These are phyloP conservation scores for Chinchilla lanigera DNA, from an alignment of 2,113 vertebrate genomes.

Conservation along the genomic window DNA sequence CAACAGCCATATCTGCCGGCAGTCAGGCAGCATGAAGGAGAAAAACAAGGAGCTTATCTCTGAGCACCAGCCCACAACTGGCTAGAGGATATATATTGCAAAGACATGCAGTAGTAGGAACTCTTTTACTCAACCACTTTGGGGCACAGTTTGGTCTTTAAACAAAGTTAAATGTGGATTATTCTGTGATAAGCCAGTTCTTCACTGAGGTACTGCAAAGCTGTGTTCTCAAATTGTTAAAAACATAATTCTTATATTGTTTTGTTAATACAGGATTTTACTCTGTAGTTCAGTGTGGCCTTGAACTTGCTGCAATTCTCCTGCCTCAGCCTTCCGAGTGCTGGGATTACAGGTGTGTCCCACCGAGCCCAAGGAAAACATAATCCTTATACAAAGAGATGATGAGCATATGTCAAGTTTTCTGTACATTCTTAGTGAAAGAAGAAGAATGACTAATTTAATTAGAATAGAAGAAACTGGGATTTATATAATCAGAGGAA, in stretches of 20 bases:
- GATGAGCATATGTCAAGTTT: not conserved
- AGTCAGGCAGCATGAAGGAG: not conserved
- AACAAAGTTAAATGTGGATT: not conserved
- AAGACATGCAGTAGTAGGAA: not conserved
- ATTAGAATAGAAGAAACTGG: not conserved
- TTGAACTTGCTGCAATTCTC: not conserved
- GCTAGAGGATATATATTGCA: not conserved
- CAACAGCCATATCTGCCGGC: not conserved
- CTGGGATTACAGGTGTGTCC: not conserved
- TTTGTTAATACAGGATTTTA: not conserved
- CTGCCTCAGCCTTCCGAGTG: not conserved
- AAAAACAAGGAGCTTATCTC: not conserved
- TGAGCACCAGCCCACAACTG: not conserved
- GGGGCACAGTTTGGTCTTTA: not conserved
- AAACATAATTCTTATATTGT: not conserved
- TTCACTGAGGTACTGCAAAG: not conserved
- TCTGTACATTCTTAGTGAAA: not conserved
- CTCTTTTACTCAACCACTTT: not conserved
- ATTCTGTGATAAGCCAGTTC: not conserved
- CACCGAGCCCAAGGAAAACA: not conserved
- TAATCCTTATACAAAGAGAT: not conserved
- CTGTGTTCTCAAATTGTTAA: not conserved
- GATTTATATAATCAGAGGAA: not conserved
- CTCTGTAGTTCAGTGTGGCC: not conserved
- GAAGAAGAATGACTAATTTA: not conserved